Evolutionary conservation across 2,797 vertebrate species (phyloP).

Genomic region (Pangasius sanitwongsei): DNA sequence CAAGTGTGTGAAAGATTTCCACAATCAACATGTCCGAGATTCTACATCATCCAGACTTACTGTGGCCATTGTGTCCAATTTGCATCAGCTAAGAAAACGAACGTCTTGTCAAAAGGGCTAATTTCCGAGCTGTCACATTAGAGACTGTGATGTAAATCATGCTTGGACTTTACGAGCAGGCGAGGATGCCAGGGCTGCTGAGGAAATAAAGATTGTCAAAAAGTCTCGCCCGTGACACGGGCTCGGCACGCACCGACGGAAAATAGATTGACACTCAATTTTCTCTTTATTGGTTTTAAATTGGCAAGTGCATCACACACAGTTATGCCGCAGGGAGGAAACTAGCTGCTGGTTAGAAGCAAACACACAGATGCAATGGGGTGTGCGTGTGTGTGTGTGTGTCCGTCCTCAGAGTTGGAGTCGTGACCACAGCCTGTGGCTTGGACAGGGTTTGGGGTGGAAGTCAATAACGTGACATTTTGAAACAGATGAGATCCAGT

Average conservation of each 20-base stretch:
- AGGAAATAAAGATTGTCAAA: slow-evolving; percentile 10
- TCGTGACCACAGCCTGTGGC: not conserved
- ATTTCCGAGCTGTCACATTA: slow-evolving; percentile 63
- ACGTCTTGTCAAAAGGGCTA: slow-evolving; percentile 43
- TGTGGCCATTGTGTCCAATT: not conserved
- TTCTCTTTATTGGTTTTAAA: slow-evolving; percentile 42
- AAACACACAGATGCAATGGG: slow-evolving; percentile 13
- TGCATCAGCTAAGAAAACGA: slow-evolving; percentile 31
- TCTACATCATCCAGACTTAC: not conserved
- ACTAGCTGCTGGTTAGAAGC: not conserved
- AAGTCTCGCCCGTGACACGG: not conserved
- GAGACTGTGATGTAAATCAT: slow-evolving; percentile 57
- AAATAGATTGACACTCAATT: slow-evolving; percentile 55
- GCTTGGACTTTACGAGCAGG: slow-evolving; percentile 43
- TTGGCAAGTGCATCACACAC: slow-evolving; percentile 8
- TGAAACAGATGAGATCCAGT: not conserved
- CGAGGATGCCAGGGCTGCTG: slow-evolving; percentile 14
- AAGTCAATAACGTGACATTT: not conserved
- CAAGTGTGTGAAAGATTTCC: not conserved
- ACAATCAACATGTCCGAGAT: not conserved
- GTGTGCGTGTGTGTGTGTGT: not conserved
- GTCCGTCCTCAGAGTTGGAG: not conserved
- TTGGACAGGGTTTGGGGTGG: not conserved
- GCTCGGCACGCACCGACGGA: not conserved
- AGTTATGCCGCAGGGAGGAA: not conserved